phyloP scores from a whole-genome alignment of 2,797 vertebrate genomes.

The Hipposideros larvatus region DNA sequence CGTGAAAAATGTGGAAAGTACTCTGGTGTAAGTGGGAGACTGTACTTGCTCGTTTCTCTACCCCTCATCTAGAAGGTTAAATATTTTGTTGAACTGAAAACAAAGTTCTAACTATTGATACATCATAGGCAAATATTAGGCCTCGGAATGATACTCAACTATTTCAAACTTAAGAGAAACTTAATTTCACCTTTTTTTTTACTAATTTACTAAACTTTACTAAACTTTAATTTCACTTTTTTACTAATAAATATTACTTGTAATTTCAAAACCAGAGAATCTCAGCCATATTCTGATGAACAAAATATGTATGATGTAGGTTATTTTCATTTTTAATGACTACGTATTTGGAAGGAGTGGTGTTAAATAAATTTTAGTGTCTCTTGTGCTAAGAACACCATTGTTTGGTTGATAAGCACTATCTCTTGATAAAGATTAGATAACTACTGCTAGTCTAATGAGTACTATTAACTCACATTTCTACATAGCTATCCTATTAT shows the following conservation, averaged over 20 bases:
- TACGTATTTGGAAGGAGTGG: neutral
- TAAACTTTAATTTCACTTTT: too few species aligned
- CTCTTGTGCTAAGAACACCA: slow-evolving; percentile 28
- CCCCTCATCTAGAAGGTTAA: neutral
- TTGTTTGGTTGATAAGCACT: slow-evolving; percentile 35
- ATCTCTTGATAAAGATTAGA: slow-evolving; percentile 49
- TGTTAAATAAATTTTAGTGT: slow-evolving; percentile 35
- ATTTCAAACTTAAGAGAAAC: neutral
- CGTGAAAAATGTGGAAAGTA: neutral
- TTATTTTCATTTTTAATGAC: slow-evolving; percentile 64
- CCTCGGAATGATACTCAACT: neutral
- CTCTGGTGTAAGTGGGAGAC: neutral
- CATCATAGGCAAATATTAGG: neutral
- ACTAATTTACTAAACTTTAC: too few species aligned
- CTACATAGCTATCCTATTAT: slow-evolving; percentile 59
- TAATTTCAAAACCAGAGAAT: slow-evolving; percentile 56
- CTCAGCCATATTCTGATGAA: neutral
- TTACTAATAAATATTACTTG: neutral
- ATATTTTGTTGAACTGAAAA: slow-evolving; percentile 28
- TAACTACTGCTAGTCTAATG: slow-evolving; percentile 1
- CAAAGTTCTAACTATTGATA: neutral
- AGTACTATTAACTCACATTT: slow-evolving; percentile 56
- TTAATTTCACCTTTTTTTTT: neutral
- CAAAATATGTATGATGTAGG: neutral
- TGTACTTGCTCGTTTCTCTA: neutral